Evolutionary conservation across 1,140 invertebrate species (phyloP), one percentile per base, ranked within the genome.

Genomic region (Papilio helenus): DNA sequence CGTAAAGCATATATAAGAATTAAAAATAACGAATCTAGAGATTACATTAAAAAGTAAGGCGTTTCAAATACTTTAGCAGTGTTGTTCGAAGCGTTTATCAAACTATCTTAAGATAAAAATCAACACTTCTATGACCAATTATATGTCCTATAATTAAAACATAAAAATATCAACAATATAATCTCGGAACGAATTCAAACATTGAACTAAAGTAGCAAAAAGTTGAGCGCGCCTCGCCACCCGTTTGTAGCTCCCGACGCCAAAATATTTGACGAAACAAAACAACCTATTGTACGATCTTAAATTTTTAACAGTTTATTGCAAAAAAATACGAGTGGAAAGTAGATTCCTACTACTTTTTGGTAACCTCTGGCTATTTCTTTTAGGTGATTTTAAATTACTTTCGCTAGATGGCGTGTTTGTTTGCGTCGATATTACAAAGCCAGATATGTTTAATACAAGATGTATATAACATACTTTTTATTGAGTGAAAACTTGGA

Each of bases 201-300:
- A 65, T 78, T 44, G 65, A 44, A 76, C 76, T 76, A 20, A 76
- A 76, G 46, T 29, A 23, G 76, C 51, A 49, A 46, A 74, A 74
- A 74, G 72, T 74, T 74, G 39, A 14, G 39, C 39, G 72, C 72
- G 72, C 39, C 72, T 42, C n/a, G 39, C 79, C 79, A 58, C 65
- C 83, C 83, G 83, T 84, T 85, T 85, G 83, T 81, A 83, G 76
- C 51, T 72, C 76, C 80, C 74, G 83, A 80, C 86, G 83, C 81
- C 80, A 84, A 87, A 86, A 82, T 83, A 78, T 84, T 81, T 81
- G 49, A 58, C 80, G 55, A 68, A 80, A 81, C 71, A 77, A 79
- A 80, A 83, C 80, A 79, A 76, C 76, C 44, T 44, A 74, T 74
- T 74, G 72, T 74, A 46, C 44, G 2, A 26, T 68, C 61, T 29